Evolutionary conservation across 2,888 invertebrate species (phyloP), one percentile per base, ranked within the genome.

Genomic region (Xylota segnis): DNA sequence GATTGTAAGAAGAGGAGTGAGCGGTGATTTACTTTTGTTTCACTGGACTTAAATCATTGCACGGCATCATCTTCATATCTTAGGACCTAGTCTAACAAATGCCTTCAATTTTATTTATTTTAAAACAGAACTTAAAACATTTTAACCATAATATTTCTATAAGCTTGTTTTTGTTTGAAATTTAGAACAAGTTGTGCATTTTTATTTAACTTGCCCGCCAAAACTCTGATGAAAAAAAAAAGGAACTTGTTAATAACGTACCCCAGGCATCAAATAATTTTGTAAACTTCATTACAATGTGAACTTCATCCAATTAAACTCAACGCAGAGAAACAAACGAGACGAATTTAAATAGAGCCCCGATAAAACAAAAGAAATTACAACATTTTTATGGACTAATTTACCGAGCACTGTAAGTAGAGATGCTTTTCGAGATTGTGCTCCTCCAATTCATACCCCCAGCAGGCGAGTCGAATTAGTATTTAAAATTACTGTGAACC

Each of bases 351-450:
- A 86, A 86, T 72, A 34, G 54, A 66, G 66, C 66, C 58, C 61
- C 34, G 76, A 66, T 82, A 83, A 74, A 87, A 87, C 87, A 87
- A 87, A 87, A 83, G 83, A 83, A 87, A 87, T 87, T 78, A 87
- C 87, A 83, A 83, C 40, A 72, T 78, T 87, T 87, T 87, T 87
- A 87, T 87, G 83, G 83, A 83, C 83, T 87, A 87, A 87, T 87
- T 87, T 78, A 74, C 83, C 50, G 47, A 86, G 58, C 68, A 76
- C 66, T 68, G 76, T 82, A 68, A 77, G 86, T 59, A 16, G 76
- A 82, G 76, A 86, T 86, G 76, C 72, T 82, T 68, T 54, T 18
- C 47, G 34, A 66, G 82, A 86, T 86, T 86, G 75, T 84, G 74
- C 47, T 63, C 58, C 61, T 52, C 56, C 71, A 61, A 66, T 72